phyloP scores from a whole-genome alignment of 2,888 invertebrate genomes.

The Lepidochrysops patricia region DNA sequence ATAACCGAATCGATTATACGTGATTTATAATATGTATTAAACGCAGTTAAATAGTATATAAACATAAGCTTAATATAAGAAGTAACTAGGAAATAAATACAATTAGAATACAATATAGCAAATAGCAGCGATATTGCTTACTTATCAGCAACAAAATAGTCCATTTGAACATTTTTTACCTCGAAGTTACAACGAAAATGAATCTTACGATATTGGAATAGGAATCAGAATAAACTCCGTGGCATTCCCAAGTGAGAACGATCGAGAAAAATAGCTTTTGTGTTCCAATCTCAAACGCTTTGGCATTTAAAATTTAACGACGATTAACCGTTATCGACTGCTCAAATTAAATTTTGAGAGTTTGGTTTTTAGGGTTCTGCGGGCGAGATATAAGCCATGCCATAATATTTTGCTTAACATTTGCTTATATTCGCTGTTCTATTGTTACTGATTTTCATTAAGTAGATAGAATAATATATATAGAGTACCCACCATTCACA shows the following conservation, averaged over 20 bases:
- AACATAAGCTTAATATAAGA: background rate
- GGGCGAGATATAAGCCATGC: too few species aligned
- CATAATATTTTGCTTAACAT: too few species aligned
- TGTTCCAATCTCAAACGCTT: conserved; percentile 4
- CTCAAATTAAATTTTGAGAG: background rate
- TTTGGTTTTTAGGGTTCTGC: too few species aligned
- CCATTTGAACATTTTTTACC: too few species aligned
- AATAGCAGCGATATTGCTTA: background rate
- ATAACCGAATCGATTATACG: too few species aligned
- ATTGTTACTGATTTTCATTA: too few species aligned
- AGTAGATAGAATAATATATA: too few species aligned
- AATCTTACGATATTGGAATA: too few species aligned
- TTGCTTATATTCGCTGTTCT: too few species aligned
- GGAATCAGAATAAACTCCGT: background rate
- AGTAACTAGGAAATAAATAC: background rate
- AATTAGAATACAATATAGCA: background rate
- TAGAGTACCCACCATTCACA: too few species aligned
- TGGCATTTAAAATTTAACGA: background rate
- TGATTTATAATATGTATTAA: background rate
- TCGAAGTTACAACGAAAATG: too few species aligned
- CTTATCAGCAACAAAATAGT: background rate
- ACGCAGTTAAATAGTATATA: background rate
- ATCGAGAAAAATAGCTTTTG: conserved; percentile 1
- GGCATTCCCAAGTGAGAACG: background rate
- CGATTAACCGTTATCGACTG: background rate